Evolutionary conservation across 1,140 invertebrate species (phyloP), one percentile per base, ranked within the genome.

Genomic region (Aleiodes sp.): DNA sequence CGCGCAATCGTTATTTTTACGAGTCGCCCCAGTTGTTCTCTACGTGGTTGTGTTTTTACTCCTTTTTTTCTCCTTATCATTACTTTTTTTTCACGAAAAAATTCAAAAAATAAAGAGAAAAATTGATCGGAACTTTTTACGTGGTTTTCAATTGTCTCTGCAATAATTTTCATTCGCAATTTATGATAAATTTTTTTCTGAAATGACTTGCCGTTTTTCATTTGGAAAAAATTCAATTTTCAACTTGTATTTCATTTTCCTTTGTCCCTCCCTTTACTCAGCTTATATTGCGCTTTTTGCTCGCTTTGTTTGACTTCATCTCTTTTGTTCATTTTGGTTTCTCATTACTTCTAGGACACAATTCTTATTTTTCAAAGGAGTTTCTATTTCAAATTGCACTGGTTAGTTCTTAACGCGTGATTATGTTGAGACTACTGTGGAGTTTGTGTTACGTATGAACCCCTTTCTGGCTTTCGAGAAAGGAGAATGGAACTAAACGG

Each of bases 1-100:
- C 65, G 78, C 65, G 67, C 69, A 72, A 75, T 80, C 76, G 76
- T 84, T 81, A 82, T 78, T 83, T 80, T 82, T 80, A 79, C 74
- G 80, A 75, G 74, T 70, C 33, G 43, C 62, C 70, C 68, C 62
- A 69, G 66, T 68, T 68, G 66, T 33, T 57, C 61, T 67, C 46
- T 69, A 43, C 60, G 68, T 60, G 68, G 46, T 46, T 57, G 43
- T 65, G 24, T 59, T 59, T 59, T 59, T 24, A 56, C 46, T 52
- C 46, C 19, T 52, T 52, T 52, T 24, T 24, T 52, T 26, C 9
- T 10, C 10, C 21, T 24, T 46, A 7, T n/a, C n/a, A n/a, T n/a
- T n/a, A n/a, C n/a, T n/a, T n/a, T n/a, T n/a, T n/a, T n/a, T n/a
- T n/a, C n/a, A n/a, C n/a, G n/a, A n/a, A n/a, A n/a, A n/a, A n/a